Conservation (phyloP, 2,797 vertebrate species). For the Champsocephalus esox region DNA sequence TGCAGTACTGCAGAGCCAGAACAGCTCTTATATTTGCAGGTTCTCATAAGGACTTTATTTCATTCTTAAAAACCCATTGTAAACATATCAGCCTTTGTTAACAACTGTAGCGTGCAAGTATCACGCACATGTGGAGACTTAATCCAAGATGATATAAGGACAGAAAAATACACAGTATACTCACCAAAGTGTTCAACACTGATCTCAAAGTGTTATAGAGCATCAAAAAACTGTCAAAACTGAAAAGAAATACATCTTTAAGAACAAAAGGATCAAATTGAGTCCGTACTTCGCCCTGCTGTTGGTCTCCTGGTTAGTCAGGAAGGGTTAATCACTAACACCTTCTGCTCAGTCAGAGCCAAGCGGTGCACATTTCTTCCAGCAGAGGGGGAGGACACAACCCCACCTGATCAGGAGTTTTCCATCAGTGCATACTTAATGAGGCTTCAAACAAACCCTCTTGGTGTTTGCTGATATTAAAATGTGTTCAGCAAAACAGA, state of each 20-base stretch:
- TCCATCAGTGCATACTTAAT: slow-evolving; percentile 21
- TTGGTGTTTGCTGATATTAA: not conserved
- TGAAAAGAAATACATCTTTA: slow-evolving; percentile 19
- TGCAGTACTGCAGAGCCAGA: slow-evolving; percentile 9
- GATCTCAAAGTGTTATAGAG: slow-evolving; percentile 10
- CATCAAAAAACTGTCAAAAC: slow-evolving; percentile 30
- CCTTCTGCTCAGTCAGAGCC: slow-evolving; percentile 47
- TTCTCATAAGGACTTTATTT: slow-evolving; percentile 34
- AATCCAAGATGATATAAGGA: not conserved
- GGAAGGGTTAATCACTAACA: slow-evolving; percentile 82
- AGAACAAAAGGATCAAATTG: slow-evolving; percentile 24
- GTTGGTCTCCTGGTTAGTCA: slow-evolving; percentile 50
- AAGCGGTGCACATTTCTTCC: slow-evolving; percentile 73
- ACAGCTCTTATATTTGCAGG: slow-evolving; percentile 21
- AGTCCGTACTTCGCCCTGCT: slow-evolving; percentile 54
- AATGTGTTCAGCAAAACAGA: slow-evolving; percentile 6
- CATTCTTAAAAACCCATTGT: slow-evolving; percentile 27
- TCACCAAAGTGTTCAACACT: slow-evolving; percentile 49
- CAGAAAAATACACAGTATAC: slow-evolving; percentile 25
- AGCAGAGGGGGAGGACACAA: slow-evolving; percentile 51
- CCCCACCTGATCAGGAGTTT: slow-evolving; percentile 47
- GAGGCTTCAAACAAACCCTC: slow-evolving; percentile 10
- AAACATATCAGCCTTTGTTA: slow-evolving; percentile 15
- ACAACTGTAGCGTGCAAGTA: slow-evolving; percentile 4
- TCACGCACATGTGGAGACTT: slow-evolving; percentile 4